Conservation (phyloP, 2,888 invertebrate genomes). For the Meganola albula region DNA sequence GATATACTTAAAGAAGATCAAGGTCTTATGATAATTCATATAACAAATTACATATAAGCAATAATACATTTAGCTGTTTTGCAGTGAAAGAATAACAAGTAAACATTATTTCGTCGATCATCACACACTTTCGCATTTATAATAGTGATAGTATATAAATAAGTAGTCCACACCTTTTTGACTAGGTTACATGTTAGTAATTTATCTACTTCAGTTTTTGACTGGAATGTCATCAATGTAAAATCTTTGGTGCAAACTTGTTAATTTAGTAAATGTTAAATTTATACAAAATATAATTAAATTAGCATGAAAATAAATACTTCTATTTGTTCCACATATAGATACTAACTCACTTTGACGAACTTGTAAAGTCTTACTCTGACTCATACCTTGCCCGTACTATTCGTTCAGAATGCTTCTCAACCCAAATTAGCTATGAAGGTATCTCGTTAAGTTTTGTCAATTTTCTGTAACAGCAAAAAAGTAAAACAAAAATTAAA, state of each 20-base stretch:
- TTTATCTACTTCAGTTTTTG: not conserved
- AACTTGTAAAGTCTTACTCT: slow-evolving; percentile 14
- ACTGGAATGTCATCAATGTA: slow-evolving; percentile 8
- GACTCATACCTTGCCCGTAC: slow-evolving; percentile 12
- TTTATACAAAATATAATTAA: slow-evolving; percentile 10
- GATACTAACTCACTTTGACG: slow-evolving; percentile 5
- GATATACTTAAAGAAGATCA: no score
- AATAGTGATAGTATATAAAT: no score
- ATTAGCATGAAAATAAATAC: not conserved
- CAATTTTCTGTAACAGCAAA: slow-evolving; percentile 51
- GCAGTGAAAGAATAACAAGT: no score
- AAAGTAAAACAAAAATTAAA: no score
- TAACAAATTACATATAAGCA: no score
- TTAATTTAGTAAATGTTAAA: slow-evolving; percentile 9
- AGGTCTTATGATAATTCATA: no score
- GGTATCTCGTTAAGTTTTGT: slow-evolving; percentile 39
- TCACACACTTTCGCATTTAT: no score
- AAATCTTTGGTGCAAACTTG: slow-evolving; percentile 26
- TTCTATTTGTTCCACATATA: not conserved
- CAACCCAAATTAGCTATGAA: slow-evolving; percentile 32
- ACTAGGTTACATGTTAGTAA: no score
- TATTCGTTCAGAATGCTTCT: slow-evolving; percentile 14
- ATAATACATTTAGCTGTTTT: no score
- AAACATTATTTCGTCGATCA: no score
- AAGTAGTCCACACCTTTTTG: no score